Evolutionary conservation across 2,797 vertebrate genomes (phyloP), one percentile per base, ranked within the genome.

Genomic region (Brotula barbata): DNA sequence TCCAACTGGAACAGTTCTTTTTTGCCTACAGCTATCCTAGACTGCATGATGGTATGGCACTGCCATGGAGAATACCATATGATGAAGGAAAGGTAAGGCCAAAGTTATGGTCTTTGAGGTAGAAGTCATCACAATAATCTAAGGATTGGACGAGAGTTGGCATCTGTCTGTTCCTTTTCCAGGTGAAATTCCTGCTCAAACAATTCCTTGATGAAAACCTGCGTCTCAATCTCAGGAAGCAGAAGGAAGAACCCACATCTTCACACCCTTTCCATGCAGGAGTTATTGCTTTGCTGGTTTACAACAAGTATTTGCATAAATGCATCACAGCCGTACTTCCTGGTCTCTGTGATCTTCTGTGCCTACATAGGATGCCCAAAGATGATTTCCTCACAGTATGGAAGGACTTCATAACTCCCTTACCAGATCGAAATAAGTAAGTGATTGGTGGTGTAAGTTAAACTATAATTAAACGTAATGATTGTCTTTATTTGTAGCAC

Each of bases 1-100:
- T n/a, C 1, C 21, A 48, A 45, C 45, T 81, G 9, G 10, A 1
- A 6, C 78, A 81, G 56, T 81, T 81, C 22, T 7, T 3, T 2
- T 0, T 25, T 16, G 22, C 57, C 41, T 78, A 78, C 59, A 14
- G 56, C 0, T 0, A 0, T 49, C 71, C 78, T 57, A 0, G 28
- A 2, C 61, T 81, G 58, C 78, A 77, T 21, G 16, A 57, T 57
- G 65, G 13, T 15, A 5, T 0, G 0, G 1, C 2, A 44, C 52
- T 0, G 36, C 0, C 0, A 0, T 80, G 77, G 71, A 0, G 1
- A n/a, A 16, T 82, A 34, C 13, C 8, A n/a, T 70, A 80, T 9
- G 53, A 37, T 0, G 0, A 0, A 31, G 1, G 62, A 5, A 2
- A 70, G 65, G 78, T 81, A 81, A 52, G n/a, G 39, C 42, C 1